Conservation (phyloP, 2,888 invertebrate genomes). For the Prosapia bicincta region DNA sequence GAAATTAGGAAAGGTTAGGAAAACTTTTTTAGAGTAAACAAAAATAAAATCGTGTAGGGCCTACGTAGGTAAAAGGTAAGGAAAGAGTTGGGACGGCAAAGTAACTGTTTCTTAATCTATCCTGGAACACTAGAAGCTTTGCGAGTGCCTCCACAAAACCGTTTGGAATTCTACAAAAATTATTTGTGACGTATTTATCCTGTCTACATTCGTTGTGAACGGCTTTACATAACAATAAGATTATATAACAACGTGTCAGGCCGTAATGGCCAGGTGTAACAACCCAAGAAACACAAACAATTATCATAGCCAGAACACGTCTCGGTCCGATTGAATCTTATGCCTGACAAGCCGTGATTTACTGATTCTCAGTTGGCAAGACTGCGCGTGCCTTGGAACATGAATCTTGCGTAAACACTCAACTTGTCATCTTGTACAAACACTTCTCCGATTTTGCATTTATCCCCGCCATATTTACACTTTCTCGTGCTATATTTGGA, state of each 20-base stretch:
- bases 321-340: not conserved
- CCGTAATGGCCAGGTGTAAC: not conserved
- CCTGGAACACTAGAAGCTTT: no score
- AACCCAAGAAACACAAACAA: not conserved
- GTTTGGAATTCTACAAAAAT: no score
- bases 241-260: not conserved
- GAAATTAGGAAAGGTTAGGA: no score
- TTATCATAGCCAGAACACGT: not conserved
- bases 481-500: not conserved
- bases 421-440: not conserved
- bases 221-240: not conserved
- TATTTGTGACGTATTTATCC: no score
- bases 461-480: not conserved
- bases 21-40: no score
- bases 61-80: no score
- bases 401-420: not conserved
- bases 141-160: no score
- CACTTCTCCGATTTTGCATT: not conserved
- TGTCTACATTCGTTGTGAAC: no score
- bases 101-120: no score
- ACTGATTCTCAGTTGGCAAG: not conserved
- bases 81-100: no score
- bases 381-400: not conserved
- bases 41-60: no score
- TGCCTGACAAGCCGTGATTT: not conserved